Evolutionary conservation across 2,113 vertebrate genomes (phyloP).

Genomic region (Malurus alboscapulatus): DNA sequence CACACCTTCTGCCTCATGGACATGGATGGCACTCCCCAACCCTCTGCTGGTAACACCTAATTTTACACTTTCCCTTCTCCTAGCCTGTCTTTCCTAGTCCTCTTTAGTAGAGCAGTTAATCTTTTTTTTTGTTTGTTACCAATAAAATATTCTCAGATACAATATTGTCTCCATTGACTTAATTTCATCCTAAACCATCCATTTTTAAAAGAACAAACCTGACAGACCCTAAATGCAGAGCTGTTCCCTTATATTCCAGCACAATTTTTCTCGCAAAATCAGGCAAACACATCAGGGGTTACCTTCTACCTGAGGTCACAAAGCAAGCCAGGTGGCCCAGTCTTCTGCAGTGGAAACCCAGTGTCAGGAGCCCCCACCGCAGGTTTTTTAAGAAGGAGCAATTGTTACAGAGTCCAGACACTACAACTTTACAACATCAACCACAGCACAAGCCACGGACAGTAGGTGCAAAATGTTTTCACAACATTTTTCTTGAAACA

Average conservation of each 20-base stretch:
- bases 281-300: not conserved
- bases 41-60: too few relatives aligned
- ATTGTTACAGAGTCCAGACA: not conserved
- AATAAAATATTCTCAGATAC: not conserved
- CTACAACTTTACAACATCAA: not conserved
- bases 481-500: not conserved
- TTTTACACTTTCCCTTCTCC: not conserved
- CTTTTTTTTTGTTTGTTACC: not conserved
- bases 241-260: not conserved
- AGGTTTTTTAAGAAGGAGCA: not conserved
- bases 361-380: rapidly evolving
- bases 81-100: not conserved
- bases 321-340: not conserved
- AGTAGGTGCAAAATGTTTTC: not conserved
- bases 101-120: not conserved
- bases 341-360: not conserved
- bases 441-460: not conserved
- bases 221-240: rapidly evolving
- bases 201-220: rapidly evolving
- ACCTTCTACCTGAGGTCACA: not conserved
- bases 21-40: rapidly evolving
- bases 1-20: rapidly evolving
- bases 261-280: not conserved
- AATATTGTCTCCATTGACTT: not conserved
- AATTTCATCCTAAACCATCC: not conserved